A percentile compares a stretch with the other conserved stretches of the same genome.
These are phyloP conservation scores for Portunus trituberculatus DNA, from an alignment of 1,140 invertebrate genomes.

Conservation along the genomic window DNA sequence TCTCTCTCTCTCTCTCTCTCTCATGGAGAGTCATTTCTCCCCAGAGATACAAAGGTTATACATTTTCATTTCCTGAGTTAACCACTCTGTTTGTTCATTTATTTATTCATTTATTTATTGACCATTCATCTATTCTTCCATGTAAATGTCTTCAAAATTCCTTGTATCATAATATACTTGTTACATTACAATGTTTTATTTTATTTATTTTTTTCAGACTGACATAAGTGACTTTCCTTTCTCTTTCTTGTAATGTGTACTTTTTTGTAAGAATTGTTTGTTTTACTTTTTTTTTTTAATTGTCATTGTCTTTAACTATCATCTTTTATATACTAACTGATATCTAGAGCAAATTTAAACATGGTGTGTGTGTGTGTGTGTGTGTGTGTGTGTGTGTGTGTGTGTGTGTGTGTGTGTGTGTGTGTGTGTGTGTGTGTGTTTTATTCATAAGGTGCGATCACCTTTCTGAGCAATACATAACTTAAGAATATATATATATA, in stretches of 20 bases:
- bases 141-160: neutral
- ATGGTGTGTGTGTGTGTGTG: neutral
- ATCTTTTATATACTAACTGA: no score
- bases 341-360: no score
- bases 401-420: slow-evolving; percentile 51
- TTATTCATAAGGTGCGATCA: neutral
- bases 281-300: no score
- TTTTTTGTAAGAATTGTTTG: no score
- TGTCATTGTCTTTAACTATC: no score
- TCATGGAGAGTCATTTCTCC: neutral
- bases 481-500: slow-evolving; percentile 28
- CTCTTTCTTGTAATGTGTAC: no score
- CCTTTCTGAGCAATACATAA: neutral
- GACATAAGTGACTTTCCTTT: no score
- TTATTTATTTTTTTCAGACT: no score
- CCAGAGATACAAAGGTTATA: slow-evolving; percentile 20
- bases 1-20: slow-evolving; percentile 51
- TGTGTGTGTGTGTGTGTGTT: slow-evolving; percentile 44
- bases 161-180: slow-evolving; percentile 3
- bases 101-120: neutral
- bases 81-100: neutral
- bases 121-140: neutral
- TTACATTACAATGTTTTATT: neutral
- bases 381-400: slow-evolving; percentile 33
- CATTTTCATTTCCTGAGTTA: slow-evolving; percentile 2